These are phyloP conservation scores for Apis laboriosa DNA, from an alignment of 1,140 invertebrate species.

Conservation along the genomic window DNA sequence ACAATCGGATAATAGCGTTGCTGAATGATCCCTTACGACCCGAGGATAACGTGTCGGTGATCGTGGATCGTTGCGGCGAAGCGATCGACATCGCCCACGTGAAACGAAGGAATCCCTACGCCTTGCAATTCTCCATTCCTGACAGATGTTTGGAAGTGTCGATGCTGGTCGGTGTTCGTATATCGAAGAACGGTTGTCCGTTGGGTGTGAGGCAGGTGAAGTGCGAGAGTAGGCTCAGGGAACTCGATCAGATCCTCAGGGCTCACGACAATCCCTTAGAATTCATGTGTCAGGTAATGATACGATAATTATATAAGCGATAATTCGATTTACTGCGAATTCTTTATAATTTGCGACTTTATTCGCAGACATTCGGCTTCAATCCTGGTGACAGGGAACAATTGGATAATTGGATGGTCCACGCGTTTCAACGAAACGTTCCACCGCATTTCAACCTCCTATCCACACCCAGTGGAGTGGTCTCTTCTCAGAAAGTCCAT, in stretches of 20 bases:
- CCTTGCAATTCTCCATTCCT: slow-evolving; percentile 89
- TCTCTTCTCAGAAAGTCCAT: slow-evolving; percentile 71
- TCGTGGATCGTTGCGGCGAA: slow-evolving; percentile 90
- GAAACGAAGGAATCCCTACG: slow-evolving; percentile 90
- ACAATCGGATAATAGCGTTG: slow-evolving; percentile 90
- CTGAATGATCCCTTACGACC: slow-evolving; percentile 88
- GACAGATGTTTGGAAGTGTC: slow-evolving; percentile 90
- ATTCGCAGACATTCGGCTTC: slow-evolving; percentile 87
- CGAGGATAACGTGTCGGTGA: slow-evolving; percentile 88
- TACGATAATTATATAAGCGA: neutral
- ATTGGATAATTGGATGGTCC: slow-evolving; percentile 90
- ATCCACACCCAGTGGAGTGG: slow-evolving; percentile 76
- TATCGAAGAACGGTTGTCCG: slow-evolving; percentile 89
- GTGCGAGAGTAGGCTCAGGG: slow-evolving; percentile 90
- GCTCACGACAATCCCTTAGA: slow-evolving; percentile 90
- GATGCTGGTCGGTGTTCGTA: slow-evolving; percentile 89
- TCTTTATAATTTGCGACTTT: neutral
- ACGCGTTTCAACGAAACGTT: slow-evolving; percentile 90
- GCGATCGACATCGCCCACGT: slow-evolving; percentile 87
- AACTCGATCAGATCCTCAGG: slow-evolving; percentile 90
- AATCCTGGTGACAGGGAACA: slow-evolving; percentile 88
- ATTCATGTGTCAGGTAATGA: slow-evolving; percentile 90
- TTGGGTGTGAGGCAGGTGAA: slow-evolving; percentile 90
- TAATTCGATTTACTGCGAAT: neutral
- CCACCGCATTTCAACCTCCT: slow-evolving; percentile 90